These are phyloP conservation scores for Leptinotarsa peninsularis DNA, from an alignment of 2,888 invertebrate species.

Conservation along the genomic window DNA sequence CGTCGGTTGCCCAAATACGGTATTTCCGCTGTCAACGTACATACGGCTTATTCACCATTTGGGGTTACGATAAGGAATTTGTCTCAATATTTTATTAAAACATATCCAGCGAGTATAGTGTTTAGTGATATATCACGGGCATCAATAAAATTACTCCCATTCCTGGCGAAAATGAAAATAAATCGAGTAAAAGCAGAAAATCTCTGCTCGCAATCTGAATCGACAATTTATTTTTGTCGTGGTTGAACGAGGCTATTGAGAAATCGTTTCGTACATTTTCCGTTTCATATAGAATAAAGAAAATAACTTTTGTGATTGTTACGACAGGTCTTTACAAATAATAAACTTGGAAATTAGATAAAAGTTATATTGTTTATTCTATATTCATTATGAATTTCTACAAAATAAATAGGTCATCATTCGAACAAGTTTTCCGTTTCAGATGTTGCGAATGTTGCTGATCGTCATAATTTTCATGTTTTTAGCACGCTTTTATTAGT, in stretches of 20 bases:
- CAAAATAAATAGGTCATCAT: too few relatives aligned
- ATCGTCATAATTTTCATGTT: background rate
- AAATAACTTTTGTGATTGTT: too few relatives aligned
- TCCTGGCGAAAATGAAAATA: slow-evolving; percentile 46
- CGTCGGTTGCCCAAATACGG: too few relatives aligned
- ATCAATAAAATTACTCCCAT: slow-evolving; percentile 47
- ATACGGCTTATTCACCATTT: background rate
- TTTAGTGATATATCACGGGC: slow-evolving; percentile 42
- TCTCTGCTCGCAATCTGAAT: slow-evolving; percentile 49
- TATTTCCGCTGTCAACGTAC: background rate
- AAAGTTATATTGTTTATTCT: too few relatives aligned
- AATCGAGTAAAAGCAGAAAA: slow-evolving; percentile 46
- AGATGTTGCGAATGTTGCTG: slow-evolving; percentile 22
- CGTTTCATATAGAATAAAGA: slow-evolving; percentile 15
- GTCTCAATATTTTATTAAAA: slow-evolving; percentile 25
- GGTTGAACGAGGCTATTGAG: slow-evolving; percentile 40
- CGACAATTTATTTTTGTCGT: slow-evolving; percentile 55
- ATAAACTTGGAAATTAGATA: too few relatives aligned
- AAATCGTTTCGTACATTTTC: slow-evolving; percentile 42
- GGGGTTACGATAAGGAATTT: background rate
- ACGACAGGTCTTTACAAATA: too few relatives aligned
- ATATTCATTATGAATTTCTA: too few relatives aligned
- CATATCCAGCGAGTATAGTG: slow-evolving; percentile 29
- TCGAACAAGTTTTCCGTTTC: slow-evolving; percentile 27
- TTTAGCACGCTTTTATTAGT: too few relatives aligned